Conservation (phyloP, 2,797 vertebrate species). For the Lithobates sylvaticus region DNA sequence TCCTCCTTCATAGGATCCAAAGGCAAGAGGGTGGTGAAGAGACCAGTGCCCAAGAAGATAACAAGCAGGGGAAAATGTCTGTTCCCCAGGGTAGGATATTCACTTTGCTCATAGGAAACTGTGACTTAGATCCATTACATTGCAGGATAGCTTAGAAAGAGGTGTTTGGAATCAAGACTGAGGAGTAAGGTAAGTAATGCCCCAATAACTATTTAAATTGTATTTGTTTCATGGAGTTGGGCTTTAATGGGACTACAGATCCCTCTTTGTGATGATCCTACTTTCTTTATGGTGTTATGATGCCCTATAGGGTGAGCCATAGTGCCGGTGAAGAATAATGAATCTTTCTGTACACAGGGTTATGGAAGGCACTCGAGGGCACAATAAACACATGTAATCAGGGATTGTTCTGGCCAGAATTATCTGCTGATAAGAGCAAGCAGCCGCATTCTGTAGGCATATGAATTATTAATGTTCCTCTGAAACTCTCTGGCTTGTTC, state of each 20-base stretch:
- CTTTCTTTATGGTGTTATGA: not conserved
- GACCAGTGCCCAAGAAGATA: too few species aligned
- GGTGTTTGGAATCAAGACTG: too few species aligned
- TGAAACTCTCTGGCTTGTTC: constrained; percentile 47
- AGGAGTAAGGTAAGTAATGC: too few species aligned
- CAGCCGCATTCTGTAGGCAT: constrained; percentile 41
- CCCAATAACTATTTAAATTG: too few species aligned
- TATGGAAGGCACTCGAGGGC: constrained; percentile 39
- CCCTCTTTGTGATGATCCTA: not conserved
- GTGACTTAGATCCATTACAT: too few species aligned
- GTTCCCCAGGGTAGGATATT: too few species aligned
- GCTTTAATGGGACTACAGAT: not conserved
- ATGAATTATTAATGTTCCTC: constrained; percentile 61
- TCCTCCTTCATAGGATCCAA: too few species aligned
- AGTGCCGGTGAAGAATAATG: constrained; percentile 25
- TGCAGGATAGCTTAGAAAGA: too few species aligned
- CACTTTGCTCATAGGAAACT: too few species aligned
- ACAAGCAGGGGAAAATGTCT: too few species aligned
- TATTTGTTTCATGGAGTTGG: too few species aligned
- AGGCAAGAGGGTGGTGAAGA: too few species aligned
- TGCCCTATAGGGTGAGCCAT: constrained; percentile 1
- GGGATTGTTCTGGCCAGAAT: constrained; percentile 56
- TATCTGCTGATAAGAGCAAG: constrained; percentile 59
- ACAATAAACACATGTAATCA: constrained; percentile 61
- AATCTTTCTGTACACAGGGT: constrained; percentile 16